Conservation (phyloP, 2,797 vertebrate species). For the Antennarius maculatus region DNA sequence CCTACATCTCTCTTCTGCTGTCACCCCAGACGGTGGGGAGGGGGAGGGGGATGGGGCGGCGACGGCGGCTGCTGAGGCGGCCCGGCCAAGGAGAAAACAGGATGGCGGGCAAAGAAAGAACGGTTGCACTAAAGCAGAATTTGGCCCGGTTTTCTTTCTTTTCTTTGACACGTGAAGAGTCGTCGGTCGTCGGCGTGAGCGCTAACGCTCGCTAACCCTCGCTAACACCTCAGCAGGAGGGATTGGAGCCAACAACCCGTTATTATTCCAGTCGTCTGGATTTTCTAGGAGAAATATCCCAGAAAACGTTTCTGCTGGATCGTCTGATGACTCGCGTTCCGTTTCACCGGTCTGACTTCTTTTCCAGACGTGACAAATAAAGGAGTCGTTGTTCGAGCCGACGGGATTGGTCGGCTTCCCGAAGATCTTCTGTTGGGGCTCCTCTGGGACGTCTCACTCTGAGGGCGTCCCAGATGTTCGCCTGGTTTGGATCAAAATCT, state of each 20-base stretch:
- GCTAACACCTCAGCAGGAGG: no score
- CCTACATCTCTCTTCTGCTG: slow-evolving; percentile 43
- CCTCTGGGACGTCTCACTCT: slow-evolving; percentile 57
- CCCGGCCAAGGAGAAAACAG: slow-evolving; percentile 58
- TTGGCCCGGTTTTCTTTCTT: slow-evolving; percentile 31
- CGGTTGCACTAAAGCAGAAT: slow-evolving; percentile 40
- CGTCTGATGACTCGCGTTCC: not conserved
- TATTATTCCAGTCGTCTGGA: no score
- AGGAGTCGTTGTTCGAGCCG: not conserved
- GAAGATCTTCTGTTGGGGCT: slow-evolving; percentile 37
- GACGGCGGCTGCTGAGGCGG: not conserved
- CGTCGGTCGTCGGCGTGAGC: no score
- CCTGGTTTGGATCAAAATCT: no score
- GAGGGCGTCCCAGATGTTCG: slow-evolving; percentile 45
- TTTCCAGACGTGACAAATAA: not conserved
- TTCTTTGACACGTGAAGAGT: not conserved
- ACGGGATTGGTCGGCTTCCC: not conserved
- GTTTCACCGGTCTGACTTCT: not conserved
- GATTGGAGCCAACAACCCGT: no score
- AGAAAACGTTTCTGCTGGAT: no score
- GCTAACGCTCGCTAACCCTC: no score
- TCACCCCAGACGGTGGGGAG: slow-evolving; percentile 54
- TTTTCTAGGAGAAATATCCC: no score
- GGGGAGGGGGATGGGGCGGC: no score
- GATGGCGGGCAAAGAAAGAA: slow-evolving; percentile 28